Percentiles rank a stretch among this genome's conserved stretches.
phyloP scores from a whole-genome alignment of 2,888 invertebrate species.

The Spodoptera littoralis region DNA sequence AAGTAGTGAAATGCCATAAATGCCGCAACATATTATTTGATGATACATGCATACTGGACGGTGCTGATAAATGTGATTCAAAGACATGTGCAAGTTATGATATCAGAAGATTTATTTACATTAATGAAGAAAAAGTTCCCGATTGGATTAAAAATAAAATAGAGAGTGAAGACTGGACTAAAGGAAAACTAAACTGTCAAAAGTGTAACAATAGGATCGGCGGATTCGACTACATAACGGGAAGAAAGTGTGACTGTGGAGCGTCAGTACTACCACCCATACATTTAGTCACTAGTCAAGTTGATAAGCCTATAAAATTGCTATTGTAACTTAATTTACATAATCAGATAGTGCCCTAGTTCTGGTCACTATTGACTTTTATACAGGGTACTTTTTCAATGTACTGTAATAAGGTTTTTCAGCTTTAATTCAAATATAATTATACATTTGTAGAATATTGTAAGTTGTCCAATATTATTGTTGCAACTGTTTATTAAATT shows the following conservation, averaged over 20 bases:
- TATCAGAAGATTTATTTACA: constrained; percentile 79
- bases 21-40: constrained; percentile 78
- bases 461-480: too few species aligned
- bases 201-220: constrained; percentile 90
- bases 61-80: constrained; percentile 60
- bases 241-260: constrained; percentile 90
- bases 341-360: constrained; percentile 6
- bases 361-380: too few species aligned
- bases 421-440: too few species aligned
- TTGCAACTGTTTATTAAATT: too few species aligned
- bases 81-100: constrained; percentile 73
- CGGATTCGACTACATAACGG: constrained; percentile 91
- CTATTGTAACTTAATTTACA: constrained; percentile 45
- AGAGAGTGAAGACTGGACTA: constrained; percentile 90
- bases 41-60: constrained; percentile 57
- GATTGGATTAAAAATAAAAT: constrained; percentile 87
- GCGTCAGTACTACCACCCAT: constrained; percentile 88
- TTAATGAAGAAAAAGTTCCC: constrained; percentile 89
- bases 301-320: constrained; percentile 81
- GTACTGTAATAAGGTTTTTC: too few species aligned
- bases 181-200: constrained; percentile 91
- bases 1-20: constrained; percentile 81
- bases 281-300: constrained; percentile 90
- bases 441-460: too few species aligned
- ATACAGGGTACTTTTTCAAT: too few species aligned